phyloP scores from a whole-genome alignment of 2,113 vertebrate genomes.

The Leptobrachium leishanense region DNA sequence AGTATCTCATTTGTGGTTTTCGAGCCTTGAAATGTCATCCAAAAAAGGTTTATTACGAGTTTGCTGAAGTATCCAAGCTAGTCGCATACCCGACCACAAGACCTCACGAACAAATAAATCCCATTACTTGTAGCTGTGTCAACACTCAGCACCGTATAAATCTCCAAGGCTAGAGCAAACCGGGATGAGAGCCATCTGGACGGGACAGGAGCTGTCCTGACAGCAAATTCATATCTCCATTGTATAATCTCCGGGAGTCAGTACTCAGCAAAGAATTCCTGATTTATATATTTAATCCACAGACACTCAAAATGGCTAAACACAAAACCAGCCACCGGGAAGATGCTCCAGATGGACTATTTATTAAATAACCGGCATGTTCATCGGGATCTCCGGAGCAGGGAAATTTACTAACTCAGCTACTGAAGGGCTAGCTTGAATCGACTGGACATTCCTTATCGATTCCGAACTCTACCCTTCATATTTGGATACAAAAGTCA shows the following conservation, averaged over 20 bases:
- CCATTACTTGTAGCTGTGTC: conserved; percentile 1
- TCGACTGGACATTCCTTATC: too few species aligned
- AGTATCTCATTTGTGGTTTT: too few species aligned
- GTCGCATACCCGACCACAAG: too few species aligned
- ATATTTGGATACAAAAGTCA: too few species aligned
- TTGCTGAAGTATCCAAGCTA: too few species aligned
- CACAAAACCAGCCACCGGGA: background rate
- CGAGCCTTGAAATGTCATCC: too few species aligned
- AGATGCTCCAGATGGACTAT: background rate
- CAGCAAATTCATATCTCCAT: background rate
- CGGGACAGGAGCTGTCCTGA: background rate
- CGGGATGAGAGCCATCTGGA: conserved; percentile 17
- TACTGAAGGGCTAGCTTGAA: too few species aligned
- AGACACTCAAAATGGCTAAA: background rate
- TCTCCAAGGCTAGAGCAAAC: background rate
- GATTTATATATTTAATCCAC: background rate
- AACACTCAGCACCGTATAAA: conserved; percentile 6
- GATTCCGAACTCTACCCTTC: too few species aligned
- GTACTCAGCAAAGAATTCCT: background rate
- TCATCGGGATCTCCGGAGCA: too few species aligned
- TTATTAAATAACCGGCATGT: background rate
- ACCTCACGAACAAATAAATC: background rate
- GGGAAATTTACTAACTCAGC: too few species aligned
- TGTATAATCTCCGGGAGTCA: background rate
- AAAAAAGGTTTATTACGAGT: too few species aligned